Evolutionary conservation across 2,113 vertebrate genomes (phyloP).

Genomic region (Toxostoma redivivum): DNA sequence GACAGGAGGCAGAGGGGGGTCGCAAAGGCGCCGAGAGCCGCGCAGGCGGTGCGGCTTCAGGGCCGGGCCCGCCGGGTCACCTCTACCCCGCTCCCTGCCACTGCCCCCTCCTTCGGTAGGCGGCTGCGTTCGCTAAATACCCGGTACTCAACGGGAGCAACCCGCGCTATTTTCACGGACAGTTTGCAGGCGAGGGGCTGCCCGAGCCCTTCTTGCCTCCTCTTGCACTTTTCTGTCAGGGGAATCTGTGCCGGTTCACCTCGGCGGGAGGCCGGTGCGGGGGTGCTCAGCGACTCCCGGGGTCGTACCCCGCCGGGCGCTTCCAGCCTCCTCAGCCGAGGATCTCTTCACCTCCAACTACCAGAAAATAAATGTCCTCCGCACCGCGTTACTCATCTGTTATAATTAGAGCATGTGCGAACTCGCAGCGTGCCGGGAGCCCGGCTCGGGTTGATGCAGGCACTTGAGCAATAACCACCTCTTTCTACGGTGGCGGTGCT

Average conservation of each 20-base stretch:
- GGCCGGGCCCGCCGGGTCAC: neutral
- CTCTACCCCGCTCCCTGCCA: neutral
- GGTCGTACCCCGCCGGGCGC: neutral
- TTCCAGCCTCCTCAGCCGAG: neutral
- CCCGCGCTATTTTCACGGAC: neutral
- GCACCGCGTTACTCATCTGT: slow-evolving; percentile 49
- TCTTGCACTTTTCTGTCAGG: neutral
- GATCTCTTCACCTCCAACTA: neutral
- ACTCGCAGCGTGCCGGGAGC: slow-evolving; percentile 20
- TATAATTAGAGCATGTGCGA: slow-evolving; percentile 51
- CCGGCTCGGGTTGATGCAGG: neutral
- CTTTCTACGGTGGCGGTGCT: neutral
- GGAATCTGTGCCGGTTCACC: neutral
- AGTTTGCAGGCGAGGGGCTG: neutral
- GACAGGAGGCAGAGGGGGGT: too few relatives aligned
- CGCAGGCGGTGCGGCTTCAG: neutral
- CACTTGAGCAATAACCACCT: neutral
- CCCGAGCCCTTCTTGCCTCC: neutral
- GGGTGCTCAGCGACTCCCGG: neutral
- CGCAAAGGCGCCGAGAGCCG: neutral
- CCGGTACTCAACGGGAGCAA: neutral
- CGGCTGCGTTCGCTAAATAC: neutral
- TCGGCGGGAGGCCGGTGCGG: neutral
- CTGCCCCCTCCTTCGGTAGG: neutral
- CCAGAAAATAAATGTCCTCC: slow-evolving; percentile 19